Percentiles rank a stretch among this genome's conserved stretches.
phyloP scores from a whole-genome alignment of 2,888 invertebrate genomes.

The Athalia circularis region DNA sequence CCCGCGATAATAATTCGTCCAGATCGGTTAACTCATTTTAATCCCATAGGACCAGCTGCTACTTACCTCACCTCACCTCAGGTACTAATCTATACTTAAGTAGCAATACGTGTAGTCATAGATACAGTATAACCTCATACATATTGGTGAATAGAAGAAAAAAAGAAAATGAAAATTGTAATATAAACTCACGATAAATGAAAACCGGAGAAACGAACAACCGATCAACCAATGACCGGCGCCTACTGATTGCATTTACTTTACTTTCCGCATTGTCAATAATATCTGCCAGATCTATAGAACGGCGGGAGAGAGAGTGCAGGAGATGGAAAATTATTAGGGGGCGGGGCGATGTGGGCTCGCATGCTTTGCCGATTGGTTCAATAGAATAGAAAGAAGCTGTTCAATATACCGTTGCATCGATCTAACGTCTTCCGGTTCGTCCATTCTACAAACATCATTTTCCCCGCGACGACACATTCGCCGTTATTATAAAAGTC shows the following conservation, averaged over 20 bases:
- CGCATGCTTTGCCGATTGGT: no score
- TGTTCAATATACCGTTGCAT: no score
- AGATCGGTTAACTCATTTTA: slow-evolving; percentile 13
- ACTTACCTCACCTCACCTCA: not conserved
- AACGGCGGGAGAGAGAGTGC: not conserved
- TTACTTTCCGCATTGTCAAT: not conserved
- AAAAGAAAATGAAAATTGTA: not conserved
- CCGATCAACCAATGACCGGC: not conserved
- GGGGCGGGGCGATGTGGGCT: not conserved
- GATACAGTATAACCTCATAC: slow-evolving; percentile 12
- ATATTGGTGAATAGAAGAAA: not conserved
- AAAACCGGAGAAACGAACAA: not conserved
- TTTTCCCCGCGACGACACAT: no score
- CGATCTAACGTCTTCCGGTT: no score
- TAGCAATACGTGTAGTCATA: slow-evolving; percentile 31
- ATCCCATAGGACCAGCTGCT: not conserved
- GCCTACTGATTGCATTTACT: not conserved
- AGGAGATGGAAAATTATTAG: not conserved
- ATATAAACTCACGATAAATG: not conserved
- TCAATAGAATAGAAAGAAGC: no score
- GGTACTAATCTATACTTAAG: slow-evolving; percentile 29
- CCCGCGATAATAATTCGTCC: slow-evolving; percentile 33
- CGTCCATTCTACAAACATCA: no score
- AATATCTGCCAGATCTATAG: not conserved
- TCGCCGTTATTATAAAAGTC: no score